Base-by-base conservation (phyloP, 2,797 vertebrate species). In the Onychomys leucogaster region DNA sequence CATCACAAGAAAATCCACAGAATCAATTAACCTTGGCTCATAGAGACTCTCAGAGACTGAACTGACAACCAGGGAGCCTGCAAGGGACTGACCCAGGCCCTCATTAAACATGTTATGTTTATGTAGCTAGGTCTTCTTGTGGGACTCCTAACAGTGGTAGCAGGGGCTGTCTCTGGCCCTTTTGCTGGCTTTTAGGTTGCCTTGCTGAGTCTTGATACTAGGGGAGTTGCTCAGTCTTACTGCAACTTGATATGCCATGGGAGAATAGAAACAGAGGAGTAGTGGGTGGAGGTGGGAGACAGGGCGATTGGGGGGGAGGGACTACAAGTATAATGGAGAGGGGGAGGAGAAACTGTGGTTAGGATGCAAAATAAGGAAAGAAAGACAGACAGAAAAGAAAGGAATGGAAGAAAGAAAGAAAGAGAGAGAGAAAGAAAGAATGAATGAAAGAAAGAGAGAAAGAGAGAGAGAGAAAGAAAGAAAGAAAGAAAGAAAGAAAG, bases 251-350 rank as follows among this genome's bases (percentile, higher is more conserved):
- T n/a, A 67, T 69, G 34, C 17, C 6, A 69, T 69, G 6, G 6
- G 34, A 69, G 67, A 69, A n/a, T n/a, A 69, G 67, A 69, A 69
- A n/a, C 32, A 69, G 67, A 69, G 16, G 14, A n/a, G 32, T 32
- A 17, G 2, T n/a, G 6, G 14, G 34, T 17, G 32, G 34, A n/a
- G 16, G 34, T 69, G 34, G 34, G 32, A 1, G 14, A 6, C 25
- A n/a, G 65, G 32, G 27, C 2, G 27, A 11, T 27, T 1, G 9
- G 3, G 9, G 9, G 4, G 11, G 27, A 69, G 14, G 14, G 6
- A 69, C 6, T n/a, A 2, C 2, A 34, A 34, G 14, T 6, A 69
- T 49, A 49, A 49, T 49, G 11, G 49, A 6, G 34, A 13, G 32
- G 3, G 34, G 32, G 16, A 69, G 63, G 29, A 32, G 4, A 65